phyloP scores from a whole-genome alignment of 2,888 invertebrate species.

The Acanthoscelides obtectus region DNA sequence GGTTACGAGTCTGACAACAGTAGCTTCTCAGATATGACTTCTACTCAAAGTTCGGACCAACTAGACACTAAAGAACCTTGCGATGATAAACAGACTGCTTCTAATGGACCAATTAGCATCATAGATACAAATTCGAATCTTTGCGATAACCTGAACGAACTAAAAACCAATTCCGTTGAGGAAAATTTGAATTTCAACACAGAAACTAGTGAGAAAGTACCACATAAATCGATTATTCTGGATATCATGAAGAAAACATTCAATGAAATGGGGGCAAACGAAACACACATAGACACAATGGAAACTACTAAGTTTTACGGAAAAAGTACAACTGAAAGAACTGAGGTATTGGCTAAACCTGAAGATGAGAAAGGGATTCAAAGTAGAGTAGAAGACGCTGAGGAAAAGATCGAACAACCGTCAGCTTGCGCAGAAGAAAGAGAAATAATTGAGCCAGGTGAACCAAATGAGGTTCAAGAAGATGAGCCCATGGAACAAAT shows the following conservation, averaged over 20 bases:
- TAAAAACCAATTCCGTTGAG: constrained; percentile 14
- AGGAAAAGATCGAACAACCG: not conserved
- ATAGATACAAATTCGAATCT: constrained; percentile 43
- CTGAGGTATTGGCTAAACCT: not conserved
- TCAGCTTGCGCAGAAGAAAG: not conserved
- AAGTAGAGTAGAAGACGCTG: constrained; percentile 3
- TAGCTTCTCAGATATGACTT: constrained; percentile 54
- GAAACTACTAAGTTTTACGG: not conserved
- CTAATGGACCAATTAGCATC: constrained; percentile 19
- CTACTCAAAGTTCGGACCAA: constrained; percentile 37
- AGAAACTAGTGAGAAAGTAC: constrained; percentile 43
- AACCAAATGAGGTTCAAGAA: not conserved
- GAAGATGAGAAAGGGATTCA: not conserved
- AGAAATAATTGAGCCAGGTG: not conserved
- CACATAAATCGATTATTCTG: constrained; percentile 53
- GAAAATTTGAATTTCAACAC: not conserved
- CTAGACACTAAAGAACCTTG: constrained; percentile 26
- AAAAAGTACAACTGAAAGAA: not conserved
- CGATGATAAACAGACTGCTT: constrained; percentile 14
- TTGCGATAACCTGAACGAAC: constrained; percentile 26
- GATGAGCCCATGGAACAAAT: not conserved
- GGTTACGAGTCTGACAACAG: constrained; percentile 58
- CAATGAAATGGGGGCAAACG: constrained; percentile 30
- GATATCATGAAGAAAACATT: constrained; percentile 59
- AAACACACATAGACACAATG: not conserved